Conservation (phyloP, 2,113 vertebrate genomes). For the Oceanodroma tethys region DNA sequence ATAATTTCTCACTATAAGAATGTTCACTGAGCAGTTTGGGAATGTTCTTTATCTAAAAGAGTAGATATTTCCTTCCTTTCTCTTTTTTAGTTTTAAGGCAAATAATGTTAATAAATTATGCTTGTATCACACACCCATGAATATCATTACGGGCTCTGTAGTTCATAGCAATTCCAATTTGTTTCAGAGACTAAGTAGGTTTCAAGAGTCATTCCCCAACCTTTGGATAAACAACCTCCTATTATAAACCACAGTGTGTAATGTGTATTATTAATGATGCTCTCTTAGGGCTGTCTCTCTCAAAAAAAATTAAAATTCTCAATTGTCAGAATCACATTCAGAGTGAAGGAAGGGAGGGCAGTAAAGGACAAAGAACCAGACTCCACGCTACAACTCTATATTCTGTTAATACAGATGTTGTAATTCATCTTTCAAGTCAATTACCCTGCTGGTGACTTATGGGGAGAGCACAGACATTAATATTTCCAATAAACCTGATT, state of each 20-base stretch:
- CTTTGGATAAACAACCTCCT: not conserved
- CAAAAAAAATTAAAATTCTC: not conserved
- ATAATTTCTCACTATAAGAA: not conserved
- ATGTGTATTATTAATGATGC: not conserved
- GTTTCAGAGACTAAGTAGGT: not conserved
- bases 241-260: not conserved
- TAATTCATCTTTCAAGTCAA: conserved; percentile 48
- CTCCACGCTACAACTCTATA: not conserved
- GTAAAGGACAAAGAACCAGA: conserved; percentile 18
- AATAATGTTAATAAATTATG: not conserved
- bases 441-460: conserved; percentile 43
- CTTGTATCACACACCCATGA: not conserved
- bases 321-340: not conserved
- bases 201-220: not conserved
- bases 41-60: not conserved
- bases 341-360: not conserved
- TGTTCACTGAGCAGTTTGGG: not conserved
- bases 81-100: not conserved
- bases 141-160: not conserved
- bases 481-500: conserved; percentile 55
- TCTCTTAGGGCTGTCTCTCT: not conserved
- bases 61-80: not conserved
- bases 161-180: not conserved
- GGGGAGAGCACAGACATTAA: conserved; percentile 14
- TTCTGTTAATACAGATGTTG: conserved; percentile 31